Evolutionary conservation across 2,888 invertebrate genomes (phyloP).

Genomic region (Litoditis marina): DNA sequence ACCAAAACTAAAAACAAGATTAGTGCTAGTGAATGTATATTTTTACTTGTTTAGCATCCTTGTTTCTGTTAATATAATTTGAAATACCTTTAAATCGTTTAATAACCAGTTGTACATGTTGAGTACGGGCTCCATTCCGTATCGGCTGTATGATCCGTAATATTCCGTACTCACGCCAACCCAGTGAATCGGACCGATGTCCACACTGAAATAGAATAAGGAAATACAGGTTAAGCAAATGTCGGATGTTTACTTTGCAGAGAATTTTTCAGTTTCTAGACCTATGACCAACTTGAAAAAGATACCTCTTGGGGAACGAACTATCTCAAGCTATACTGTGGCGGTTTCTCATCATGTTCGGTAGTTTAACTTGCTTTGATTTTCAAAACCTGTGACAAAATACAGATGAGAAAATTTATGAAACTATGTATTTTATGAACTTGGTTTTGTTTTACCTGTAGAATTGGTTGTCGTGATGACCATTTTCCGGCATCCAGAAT

Average conservation of each 20-base stretch:
- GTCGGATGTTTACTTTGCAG: too few relatives aligned
- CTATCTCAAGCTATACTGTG: too few relatives aligned
- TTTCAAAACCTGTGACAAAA: constrained; percentile 17
- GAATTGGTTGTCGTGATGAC: constrained; percentile 61
- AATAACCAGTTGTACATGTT: constrained; percentile 59
- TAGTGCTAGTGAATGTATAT: too few relatives aligned
- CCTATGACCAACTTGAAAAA: too few relatives aligned
- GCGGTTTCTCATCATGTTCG: too few relatives aligned
- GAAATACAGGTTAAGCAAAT: too few relatives aligned
- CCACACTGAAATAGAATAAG: constrained; percentile 81
- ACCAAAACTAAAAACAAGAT: too few relatives aligned
- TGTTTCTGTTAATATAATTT: background rate
- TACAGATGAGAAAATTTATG: too few relatives aligned
- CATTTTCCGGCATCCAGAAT: constrained; percentile 81
- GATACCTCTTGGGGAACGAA: too few relatives aligned
- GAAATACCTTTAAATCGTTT: constrained; percentile 48
- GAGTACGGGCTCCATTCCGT: constrained; percentile 73
- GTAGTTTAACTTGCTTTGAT: background rate
- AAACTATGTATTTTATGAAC: too few relatives aligned
- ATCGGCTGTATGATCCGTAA: constrained; percentile 81
- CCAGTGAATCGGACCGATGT: constrained; percentile 86
- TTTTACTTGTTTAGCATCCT: too few relatives aligned
- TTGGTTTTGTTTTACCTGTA: constrained; percentile 62
- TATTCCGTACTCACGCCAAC: constrained; percentile 87
- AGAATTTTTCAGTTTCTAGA: too few relatives aligned